These are phyloP conservation scores for Drosophila subsilvestris DNA, from an alignment of 2,888 invertebrate species.

Conservation along the genomic window DNA sequence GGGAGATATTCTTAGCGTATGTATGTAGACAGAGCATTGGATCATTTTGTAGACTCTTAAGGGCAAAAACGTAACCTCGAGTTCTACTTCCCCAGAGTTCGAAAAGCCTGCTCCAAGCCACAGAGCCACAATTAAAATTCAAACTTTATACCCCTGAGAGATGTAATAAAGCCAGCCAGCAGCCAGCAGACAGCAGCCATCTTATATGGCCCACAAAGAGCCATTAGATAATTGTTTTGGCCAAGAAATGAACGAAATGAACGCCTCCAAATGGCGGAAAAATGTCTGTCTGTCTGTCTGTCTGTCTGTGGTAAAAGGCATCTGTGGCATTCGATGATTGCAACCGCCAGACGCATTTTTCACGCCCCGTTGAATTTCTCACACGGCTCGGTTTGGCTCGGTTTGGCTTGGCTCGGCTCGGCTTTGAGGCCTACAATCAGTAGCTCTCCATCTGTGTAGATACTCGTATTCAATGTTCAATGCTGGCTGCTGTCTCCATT, in stretches of 20 bases:
- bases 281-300: neutral
- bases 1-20: neutral
- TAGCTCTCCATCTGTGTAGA: too few relatives aligned
- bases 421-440: slow-evolving; percentile 14
- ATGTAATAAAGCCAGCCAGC: neutral
- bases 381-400: too few relatives aligned
- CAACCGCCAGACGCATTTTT: slow-evolving; percentile 47
- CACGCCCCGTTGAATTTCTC: slow-evolving; percentile 53
- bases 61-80: neutral
- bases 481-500: neutral
- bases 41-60: neutral
- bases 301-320: slow-evolving; percentile 16
- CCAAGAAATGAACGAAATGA: slow-evolving; percentile 37
- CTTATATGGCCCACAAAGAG: neutral
- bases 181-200: neutral
- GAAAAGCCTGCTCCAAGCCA: too few relatives aligned
- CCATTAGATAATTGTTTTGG: slow-evolving; percentile 46
- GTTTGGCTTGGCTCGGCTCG: too few relatives aligned
- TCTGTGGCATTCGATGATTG: slow-evolving; percentile 2
- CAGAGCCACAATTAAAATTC: neutral
- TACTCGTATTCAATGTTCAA: neutral
- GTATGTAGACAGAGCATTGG: too few relatives aligned
- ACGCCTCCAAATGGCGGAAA: slow-evolving; percentile 2
- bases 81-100: neutral
- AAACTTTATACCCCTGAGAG: neutral